These are phyloP conservation scores for Patella caerulea DNA, from an alignment of 2,888 invertebrate genomes.

Conservation along the genomic window DNA sequence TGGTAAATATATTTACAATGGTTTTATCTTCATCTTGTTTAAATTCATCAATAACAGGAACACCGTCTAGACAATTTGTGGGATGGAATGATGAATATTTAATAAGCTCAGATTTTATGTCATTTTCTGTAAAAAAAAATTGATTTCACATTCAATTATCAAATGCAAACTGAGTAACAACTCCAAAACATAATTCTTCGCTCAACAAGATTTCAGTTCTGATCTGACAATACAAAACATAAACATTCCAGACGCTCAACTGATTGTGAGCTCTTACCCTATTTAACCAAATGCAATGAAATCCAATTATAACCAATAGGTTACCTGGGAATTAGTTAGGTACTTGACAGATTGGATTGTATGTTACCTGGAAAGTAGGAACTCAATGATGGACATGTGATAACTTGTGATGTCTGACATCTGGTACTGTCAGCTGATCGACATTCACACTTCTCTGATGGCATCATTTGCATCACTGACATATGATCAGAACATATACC, in stretches of 20 bases:
- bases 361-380: constrained; percentile 1
- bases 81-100: neutral
- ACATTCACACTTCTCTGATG: neutral
- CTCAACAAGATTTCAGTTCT: no score
- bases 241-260: no score
- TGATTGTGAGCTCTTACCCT: no score
- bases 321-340: no score
- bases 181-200: no score
- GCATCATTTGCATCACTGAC: neutral
- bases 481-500: constrained; percentile 3
- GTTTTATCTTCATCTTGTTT: neutral
- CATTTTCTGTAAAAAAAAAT: neutral
- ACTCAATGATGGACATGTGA: neutral
- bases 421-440: neutral
- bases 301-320: no score
- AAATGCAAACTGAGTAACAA: no score
- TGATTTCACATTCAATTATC: no score
- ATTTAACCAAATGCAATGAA: no score
- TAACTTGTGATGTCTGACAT: neutral
- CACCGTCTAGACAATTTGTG: neutral
- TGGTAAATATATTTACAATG: no score
- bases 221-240: no score
- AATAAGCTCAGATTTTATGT: neutral
- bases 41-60: neutral
- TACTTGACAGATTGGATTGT: no score